Evolutionary conservation across 2,797 vertebrate genomes (phyloP), one percentile per base, ranked within the genome.

Genomic region (Strix occidentalis): DNA sequence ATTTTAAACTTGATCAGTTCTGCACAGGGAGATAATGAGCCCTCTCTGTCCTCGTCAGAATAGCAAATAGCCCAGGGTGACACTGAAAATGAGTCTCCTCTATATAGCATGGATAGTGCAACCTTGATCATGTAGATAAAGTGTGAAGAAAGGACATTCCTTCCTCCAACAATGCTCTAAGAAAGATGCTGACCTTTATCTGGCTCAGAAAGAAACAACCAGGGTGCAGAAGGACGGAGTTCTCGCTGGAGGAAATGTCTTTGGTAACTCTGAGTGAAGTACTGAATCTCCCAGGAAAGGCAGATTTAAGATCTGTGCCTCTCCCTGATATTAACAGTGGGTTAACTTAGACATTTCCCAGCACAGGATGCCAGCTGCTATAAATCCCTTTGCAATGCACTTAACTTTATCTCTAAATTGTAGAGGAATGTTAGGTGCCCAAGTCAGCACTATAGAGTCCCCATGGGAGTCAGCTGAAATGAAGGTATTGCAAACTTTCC

Each of bases 11-110:
- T 41, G 13, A 54, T 78, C 26, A 43, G 6, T 72, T 48, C 37
- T 70, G 16, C 14, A 26, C 8, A 48, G 17, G 31, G 12, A 87
- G 88, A 66, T 39, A 74, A 63, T 16, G 7, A 46, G 2, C 18
- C 45, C 12, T 41, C 31, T 64, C 13, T 60, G 8, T 63, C 78
- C 37, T 81, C 23, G 13, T 39, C 41, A 69, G 72, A 61, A 79
- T 4, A 79, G 11, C 24, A 71, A 76, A 82, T 53, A 72, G 10
- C 15, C n/a, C 11, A 39, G 46, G 17, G 26, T 43, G 29, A 25
- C 39, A 79, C 26, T 0, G 1, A 43, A 92, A 93, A 90, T 64
- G 0, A 50, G 16, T n/a, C 5, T 83, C 5, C 20, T 4, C 13
- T 65, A 24, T 6, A 87, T 3, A 69, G 3, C 0, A 9, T 43